Percentiles rank a stretch among this genome's conserved stretches.
Conservation (phyloP, 2,113 vertebrate species). For the Caretta caretta region DNA sequence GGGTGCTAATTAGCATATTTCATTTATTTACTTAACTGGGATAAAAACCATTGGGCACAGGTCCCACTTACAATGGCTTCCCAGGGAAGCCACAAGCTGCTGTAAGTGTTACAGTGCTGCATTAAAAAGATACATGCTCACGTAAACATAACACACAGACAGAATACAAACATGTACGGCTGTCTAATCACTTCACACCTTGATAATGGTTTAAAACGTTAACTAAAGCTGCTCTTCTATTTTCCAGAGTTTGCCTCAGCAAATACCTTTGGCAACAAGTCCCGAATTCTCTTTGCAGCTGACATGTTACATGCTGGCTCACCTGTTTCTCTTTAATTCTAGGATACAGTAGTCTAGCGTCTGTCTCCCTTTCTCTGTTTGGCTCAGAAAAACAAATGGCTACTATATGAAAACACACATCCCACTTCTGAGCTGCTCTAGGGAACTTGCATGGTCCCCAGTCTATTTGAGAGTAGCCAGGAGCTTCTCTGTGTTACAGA, state of each 20-base stretch:
- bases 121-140: constrained; percentile 67
- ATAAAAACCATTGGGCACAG: constrained; percentile 81
- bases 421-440: not conserved
- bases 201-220: constrained; percentile 56
- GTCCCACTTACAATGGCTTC: constrained; percentile 82
- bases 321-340: not conserved
- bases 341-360: not conserved
- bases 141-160: constrained; percentile 42
- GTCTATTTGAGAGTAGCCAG: not conserved
- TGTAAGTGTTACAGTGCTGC: constrained; percentile 54
- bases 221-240: constrained; percentile 55
- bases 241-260: constrained; percentile 10
- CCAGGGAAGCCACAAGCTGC: constrained; percentile 76
- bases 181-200: constrained; percentile 41
- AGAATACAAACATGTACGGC: constrained; percentile 28
- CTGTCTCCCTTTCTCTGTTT: not conserved
- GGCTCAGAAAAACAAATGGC: not conserved
- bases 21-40: constrained; percentile 86
- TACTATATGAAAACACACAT: not conserved
- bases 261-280: constrained; percentile 1
- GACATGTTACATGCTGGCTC: not conserved
- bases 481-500: not conserved
- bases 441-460: not conserved
- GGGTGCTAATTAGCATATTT: constrained; percentile 88
- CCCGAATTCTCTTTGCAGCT: not conserved